These are phyloP conservation scores for Phengaris arion DNA, from an alignment of 2,888 invertebrate species.

Conservation along the genomic window DNA sequence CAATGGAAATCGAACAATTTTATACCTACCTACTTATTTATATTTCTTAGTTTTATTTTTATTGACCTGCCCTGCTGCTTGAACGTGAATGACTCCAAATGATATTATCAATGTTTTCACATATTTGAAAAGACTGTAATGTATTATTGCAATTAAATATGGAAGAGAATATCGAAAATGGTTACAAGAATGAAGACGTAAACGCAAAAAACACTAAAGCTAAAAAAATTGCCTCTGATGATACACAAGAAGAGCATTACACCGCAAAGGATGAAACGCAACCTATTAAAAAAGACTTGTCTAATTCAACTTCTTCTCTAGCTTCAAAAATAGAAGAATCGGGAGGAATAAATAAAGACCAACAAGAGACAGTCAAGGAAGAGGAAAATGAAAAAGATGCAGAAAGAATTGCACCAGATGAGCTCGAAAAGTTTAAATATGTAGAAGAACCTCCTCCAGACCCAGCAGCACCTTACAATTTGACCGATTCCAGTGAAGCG, in stretches of 20 bases:
- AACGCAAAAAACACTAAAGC: neutral
- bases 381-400: conserved; percentile 58
- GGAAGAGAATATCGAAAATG: neutral
- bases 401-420: neutral
- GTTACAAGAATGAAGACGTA: neutral
- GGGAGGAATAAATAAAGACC: conserved; percentile 43
- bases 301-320: conserved; percentile 1
- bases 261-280: neutral
- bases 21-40: too few relatives aligned
- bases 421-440: conserved; percentile 36
- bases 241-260: neutral
- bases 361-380: conserved; percentile 42
- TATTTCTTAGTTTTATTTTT: too few relatives aligned
- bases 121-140: neutral
- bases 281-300: neutral
- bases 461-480: conserved; percentile 64
- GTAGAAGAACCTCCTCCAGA: conserved; percentile 63
- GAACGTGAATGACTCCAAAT: too few relatives aligned
- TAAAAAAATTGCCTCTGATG: neutral
- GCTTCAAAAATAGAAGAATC: conserved; percentile 34
- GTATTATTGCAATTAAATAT: neutral
- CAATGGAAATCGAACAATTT: too few relatives aligned
- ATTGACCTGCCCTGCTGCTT: too few relatives aligned
- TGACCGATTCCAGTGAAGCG: conserved; percentile 63
- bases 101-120: too few relatives aligned